Base-by-base conservation (phyloP, 1,140 invertebrate genomes). In the Eufriesea mexicana region DNA sequence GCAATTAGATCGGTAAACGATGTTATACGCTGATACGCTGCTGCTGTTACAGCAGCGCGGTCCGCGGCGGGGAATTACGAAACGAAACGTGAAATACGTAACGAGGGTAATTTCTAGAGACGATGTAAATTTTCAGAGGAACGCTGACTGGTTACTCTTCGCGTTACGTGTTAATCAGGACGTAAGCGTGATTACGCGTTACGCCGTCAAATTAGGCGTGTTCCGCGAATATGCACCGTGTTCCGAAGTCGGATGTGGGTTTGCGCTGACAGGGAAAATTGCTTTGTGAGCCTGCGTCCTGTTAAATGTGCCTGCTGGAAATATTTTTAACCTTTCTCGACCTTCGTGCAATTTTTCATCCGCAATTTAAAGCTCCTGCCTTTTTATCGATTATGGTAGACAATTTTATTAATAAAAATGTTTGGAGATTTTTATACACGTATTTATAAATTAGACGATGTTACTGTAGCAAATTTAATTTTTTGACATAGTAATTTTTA, bases 81-180 rank as follows among this genome's bases (percentile, higher is more conserved):
- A 68, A 68, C 42, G 66, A 68, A 47, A 49, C 45, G n/a, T 68
- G 66, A 68, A 49, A 68, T 68, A 68, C 45, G 66, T 68, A 68
- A 68, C n/a, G 66, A 68, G 45, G 14, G n/a, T 68, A 49, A 68
- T 68, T 68, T 9, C 23, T 47, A 25, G 45, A 18, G 66, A 25
- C 16, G 45, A 68, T 49, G n/a, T 68, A 25, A 25, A 68, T 47
- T 68, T 49, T 8, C 66, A 14, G 7, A 7, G 42, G 12, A 67
- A 25, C 2, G 45, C 66, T 64, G 62, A 42, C 62, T 47, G n/a
- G 45, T 49, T 68, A 47, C 14, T n/a, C 66, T 47, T 47, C 14
- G 35, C 42, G 18, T 68, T 68, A 68, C 25, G 45, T 23, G 66
- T 47, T 68, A 68, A 49, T 68, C 45, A 68, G 45, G 6, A 49